Percentiles rank a stretch among this genome's conserved stretches.
phyloP scores from a whole-genome alignment of 2,113 vertebrate species.

The Malurus cyaneus region DNA sequence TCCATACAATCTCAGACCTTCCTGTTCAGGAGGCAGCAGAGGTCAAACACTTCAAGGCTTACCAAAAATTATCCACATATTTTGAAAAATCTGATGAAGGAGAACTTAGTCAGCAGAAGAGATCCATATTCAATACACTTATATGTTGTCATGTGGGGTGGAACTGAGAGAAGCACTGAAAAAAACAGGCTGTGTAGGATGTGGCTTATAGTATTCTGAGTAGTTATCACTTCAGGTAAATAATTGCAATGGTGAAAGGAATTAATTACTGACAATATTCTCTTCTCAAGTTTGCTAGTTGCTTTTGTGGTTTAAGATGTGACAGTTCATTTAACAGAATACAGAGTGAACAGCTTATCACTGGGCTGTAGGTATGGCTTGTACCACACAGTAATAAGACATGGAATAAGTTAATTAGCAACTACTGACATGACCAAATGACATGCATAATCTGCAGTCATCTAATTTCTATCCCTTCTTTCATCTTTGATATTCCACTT shows the following conservation, averaged over 20 bases:
- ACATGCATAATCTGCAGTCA: neutral
- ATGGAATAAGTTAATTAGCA: slow-evolving; percentile 23
- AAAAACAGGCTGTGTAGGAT: neutral
- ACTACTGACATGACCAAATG: slow-evolving; percentile 33
- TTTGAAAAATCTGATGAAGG: neutral
- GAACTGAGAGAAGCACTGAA: neutral
- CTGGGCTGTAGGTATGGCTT: neutral
- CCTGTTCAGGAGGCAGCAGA: neutral
- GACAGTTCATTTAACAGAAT: neutral
- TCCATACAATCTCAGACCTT: neutral
- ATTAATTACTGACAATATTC: neutral
- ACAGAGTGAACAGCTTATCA: neutral
- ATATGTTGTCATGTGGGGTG: neutral
- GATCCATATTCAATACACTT: neutral
- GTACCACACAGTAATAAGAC: neutral
- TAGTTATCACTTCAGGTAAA: neutral
- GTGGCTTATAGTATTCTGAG: neutral
- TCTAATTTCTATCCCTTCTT: neutral
- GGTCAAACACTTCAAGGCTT: neutral
- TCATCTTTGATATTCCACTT: slow-evolving; percentile 30
- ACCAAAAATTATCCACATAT: neutral
- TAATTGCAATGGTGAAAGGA: neutral
- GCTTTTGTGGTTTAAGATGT: neutral
- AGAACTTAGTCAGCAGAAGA: neutral
- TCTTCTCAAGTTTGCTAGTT: neutral